phyloP scores from a whole-genome alignment of 2,888 invertebrate species.

The Tyria jacobaeae region DNA sequence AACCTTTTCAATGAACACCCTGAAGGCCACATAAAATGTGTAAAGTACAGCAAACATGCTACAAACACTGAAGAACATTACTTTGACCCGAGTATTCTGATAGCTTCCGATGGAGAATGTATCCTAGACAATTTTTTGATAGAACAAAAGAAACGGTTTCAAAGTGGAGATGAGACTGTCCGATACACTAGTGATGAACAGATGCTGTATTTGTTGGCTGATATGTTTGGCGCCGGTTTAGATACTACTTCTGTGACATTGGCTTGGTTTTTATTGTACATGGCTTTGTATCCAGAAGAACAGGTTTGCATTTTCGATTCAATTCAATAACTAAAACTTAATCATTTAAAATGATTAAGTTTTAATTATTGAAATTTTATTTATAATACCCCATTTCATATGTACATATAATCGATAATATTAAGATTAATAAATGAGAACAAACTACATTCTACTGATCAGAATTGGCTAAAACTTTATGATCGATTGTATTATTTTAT shows the following conservation, averaged over 20 bases:
- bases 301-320: constrained; percentile 84
- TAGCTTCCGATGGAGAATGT: constrained; percentile 77
- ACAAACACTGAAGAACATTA: constrained; percentile 69
- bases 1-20: constrained; percentile 71
- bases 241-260: constrained; percentile 94
- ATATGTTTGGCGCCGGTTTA: constrained; percentile 94
- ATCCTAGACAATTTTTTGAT: constrained; percentile 89
- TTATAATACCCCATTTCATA: no score
- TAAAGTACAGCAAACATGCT: constrained; percentile 75
- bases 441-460: no score
- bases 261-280: constrained; percentile 93
- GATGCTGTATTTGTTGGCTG: constrained; percentile 91
- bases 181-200: constrained; percentile 89
- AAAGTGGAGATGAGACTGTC: constrained; percentile 71
- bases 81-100: constrained; percentile 75
- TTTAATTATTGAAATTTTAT: no score
- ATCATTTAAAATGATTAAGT: no score
- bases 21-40: constrained; percentile 76
- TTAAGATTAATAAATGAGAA: no score
- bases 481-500: no score
- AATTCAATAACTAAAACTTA: no score
- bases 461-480: no score
- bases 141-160: constrained; percentile 86
- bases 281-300: constrained; percentile 89
- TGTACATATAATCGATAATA: no score